Evolutionary conservation across 2,113 vertebrate species (phyloP).

Genomic region (Corythaixoides concolor): DNA sequence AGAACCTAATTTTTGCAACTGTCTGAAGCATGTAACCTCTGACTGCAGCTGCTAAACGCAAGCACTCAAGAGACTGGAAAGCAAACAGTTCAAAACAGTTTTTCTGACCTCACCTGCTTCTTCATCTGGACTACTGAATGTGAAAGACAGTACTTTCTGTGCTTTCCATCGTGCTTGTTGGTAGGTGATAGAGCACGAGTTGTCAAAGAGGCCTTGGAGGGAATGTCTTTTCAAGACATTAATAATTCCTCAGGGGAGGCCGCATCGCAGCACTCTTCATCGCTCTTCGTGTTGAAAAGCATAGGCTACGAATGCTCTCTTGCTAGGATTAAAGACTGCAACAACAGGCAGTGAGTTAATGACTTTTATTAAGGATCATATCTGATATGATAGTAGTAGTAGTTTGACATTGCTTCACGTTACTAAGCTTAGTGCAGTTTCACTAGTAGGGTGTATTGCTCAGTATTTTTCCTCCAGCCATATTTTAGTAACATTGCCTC

Average conservation of each 20-base stretch:
- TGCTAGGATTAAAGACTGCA: not conserved
- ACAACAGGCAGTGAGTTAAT: not conserved
- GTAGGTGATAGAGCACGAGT: not conserved
- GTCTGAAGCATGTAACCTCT: not conserved
- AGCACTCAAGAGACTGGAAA: not conserved
- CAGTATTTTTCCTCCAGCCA: not conserved
- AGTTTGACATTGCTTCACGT: not conserved
- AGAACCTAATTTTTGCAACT: not conserved
- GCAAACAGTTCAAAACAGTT: not conserved
- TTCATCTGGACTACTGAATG: not conserved
- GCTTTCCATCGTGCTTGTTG: fast-evolving
- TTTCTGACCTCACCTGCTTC: not conserved
- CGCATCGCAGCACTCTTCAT: not conserved
- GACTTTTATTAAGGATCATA: not conserved
- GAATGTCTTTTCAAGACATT: not conserved
- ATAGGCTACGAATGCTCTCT: not conserved
- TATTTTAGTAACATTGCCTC: not conserved
- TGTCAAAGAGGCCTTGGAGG: not conserved
- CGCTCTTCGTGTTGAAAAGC: not conserved
- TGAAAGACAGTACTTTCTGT: not conserved
- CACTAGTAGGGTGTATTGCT: not conserved
- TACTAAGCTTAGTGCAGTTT: not conserved
- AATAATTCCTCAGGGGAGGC: not conserved
- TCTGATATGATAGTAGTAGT: not conserved
- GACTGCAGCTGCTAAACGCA: not conserved